Base-by-base conservation (phyloP, 2,888 invertebrate genomes). In the Globia sparganii region DNA sequence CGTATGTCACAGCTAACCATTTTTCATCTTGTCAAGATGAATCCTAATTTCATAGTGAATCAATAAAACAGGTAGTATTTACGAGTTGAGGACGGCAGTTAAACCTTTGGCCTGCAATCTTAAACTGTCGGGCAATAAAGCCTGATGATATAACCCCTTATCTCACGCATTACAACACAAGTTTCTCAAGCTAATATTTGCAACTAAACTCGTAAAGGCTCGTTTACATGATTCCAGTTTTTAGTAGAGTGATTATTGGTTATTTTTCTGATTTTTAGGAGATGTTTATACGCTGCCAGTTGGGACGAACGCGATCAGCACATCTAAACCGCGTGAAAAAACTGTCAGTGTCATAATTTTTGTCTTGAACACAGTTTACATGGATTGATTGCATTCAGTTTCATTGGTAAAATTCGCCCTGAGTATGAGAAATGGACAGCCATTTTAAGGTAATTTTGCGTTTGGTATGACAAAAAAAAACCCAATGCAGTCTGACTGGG, bases 71-170 rank as follows among this genome's bases (percentile, higher is more conserved):
- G 34, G 79, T 56, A 53, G 28, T 65, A 56, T 69, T 64, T 76
- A 78, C 62, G 68, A 64, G 40, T 58, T 61, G 53, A 66, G 43
- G 61, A 67, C 34, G 62, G n/a, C 58, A 71, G 34, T 67, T 66
- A 25, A 58, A 80, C 80, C 67, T 80, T 58, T 80, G 62, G 11
- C 80, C 71, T 43, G 34, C 28, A 67, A 67, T 76, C 28, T 67
- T 66, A 56, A 56, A 72, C 66, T 37, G 43, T 61, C 67, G 21
- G 15, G 49, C 13, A 65, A 71, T 80, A 76, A 43, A 65, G 43
- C 53, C 18, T 61, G 43, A n/a, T 80, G 62, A 72, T 65, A 69
- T 79, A 77, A 77, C 71, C 25, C 13, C 43, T 68, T 77, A 81
- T 80, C 68, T 59, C 25, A 43, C 21, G 21, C 46, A 53, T 77